Evolutionary conservation across 2,888 invertebrate species (phyloP), one percentile per base, ranked within the genome.

Genomic region (Pyralis farinalis): DNA sequence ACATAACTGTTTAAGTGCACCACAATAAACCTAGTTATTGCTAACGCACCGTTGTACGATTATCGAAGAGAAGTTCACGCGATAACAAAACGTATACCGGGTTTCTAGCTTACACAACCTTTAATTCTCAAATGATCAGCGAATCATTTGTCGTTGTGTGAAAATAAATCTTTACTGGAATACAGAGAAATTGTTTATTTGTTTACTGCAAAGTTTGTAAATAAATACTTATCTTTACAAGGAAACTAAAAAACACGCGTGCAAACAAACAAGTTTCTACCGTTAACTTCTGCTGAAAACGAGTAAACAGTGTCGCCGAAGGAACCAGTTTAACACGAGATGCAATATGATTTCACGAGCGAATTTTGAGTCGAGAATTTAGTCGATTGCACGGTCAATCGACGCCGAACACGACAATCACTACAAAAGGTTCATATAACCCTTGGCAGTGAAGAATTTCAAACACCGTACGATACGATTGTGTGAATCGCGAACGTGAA

Each of bases 401-500:
- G 28, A 12, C 35, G 7, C 12, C 20, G 12, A 32, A 21, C 12
- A 10, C 21, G 11, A 22, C 58, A 64, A 58, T 58, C 59, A 62
- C 65, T 65, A 63, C 65, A 65, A 56, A 56, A 69, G 71, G 73
- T 71, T 74, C 70, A 66, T 68, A 66, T 68, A 71, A 62, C 63
- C 68, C 63, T 63, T 53, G 53, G 47, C 61, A 59, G 51, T 50
- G 55, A 69, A 69, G 82, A 77, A 84, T 84, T 75, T 63, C 69
- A 69, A 77, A 70, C 69, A 73, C 71, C 69, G 72, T 77, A 73
- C 63, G 69, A 67, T 77, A 73, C 63, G 69, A 67, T 81, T 85
- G 87, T 85, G 85, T 82, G 86, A 86, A 85, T 80, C 71, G 72
- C 56, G 71, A 65, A 84, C 88, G 88, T 85, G 87, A 48, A 74